Evolutionary conservation across 2,113 vertebrate species (phyloP), one percentile per base, ranked within the genome.

Genomic region (Chascanopsetta lugubris): DNA sequence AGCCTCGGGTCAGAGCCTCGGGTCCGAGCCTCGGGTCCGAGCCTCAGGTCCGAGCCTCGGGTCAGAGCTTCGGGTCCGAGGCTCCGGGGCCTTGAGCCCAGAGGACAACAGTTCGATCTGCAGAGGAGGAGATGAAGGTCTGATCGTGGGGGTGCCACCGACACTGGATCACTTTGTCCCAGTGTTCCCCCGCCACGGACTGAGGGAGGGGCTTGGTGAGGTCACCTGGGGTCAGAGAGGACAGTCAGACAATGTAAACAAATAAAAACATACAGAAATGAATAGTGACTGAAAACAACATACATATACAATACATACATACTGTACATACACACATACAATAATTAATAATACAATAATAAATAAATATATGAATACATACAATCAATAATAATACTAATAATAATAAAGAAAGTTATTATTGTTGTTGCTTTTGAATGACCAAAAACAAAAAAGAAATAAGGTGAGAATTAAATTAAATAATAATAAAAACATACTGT

Each of bases 141-240:
- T 91, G 93, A 55, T 99, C 96, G 27, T 94, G 92, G 0, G 96
- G 96, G 57, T 99, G 97, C 97, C 97, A 99, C 11, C 97, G 89
- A 75, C 96, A 99, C 61, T 99, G 97, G 89, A 99, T 99, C 88
- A 99, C 97, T 86, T 99, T 99, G 88, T 98, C 97, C 75, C 89
- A 94, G 79, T 99, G 97, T 69, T 99, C 96, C 18, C 95, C 96
- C 5, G 94, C 95, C 67, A 95, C 90, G 45, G 93, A 96, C 53
- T 96, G 93, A 47, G 97, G 97, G 67, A 99, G 95, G 57, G 95
- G 93, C 87, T 99, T 99, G 0, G 96, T 99, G 43, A 99, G 93
- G 86, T 99, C 97, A 21, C 97, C 97, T 99, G 51, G 1, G 40
- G 83, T 45, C 42, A 74, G 8, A 27, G 36, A 53, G 21, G n/a